Evolutionary conservation across 1,140 invertebrate genomes (phyloP).

Genomic region (Drosophila seguyi): DNA sequence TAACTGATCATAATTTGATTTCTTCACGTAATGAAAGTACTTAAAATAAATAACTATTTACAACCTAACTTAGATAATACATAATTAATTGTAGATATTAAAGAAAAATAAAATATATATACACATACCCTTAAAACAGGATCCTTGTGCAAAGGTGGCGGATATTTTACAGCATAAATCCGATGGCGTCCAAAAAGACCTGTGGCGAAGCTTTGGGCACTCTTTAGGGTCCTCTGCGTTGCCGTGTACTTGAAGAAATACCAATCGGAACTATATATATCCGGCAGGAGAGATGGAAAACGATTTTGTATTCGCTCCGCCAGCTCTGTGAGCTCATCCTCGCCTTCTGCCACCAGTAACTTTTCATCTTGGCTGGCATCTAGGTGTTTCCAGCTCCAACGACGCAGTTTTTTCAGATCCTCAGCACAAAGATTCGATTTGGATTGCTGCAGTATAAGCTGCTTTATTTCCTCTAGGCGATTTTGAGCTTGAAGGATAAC

Average conservation of each 20-base stretch:
- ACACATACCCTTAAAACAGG: slow-evolving; percentile 89
- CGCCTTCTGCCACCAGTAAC: slow-evolving; percentile 88
- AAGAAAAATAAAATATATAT: background rate
- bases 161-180: slow-evolving; percentile 88
- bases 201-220: slow-evolving; percentile 90
- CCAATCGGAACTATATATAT: slow-evolving; percentile 86
- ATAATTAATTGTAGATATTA: too few relatives aligned
- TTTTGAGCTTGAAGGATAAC: slow-evolving; percentile 86
- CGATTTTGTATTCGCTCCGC: slow-evolving; percentile 88
- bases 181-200: slow-evolving; percentile 90
- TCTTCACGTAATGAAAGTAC: background rate
- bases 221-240: slow-evolving; percentile 90
- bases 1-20: background rate
- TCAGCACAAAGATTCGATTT: slow-evolving; percentile 66
- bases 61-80: too few relatives aligned
- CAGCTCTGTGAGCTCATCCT: slow-evolving; percentile 88
- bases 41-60: too few relatives aligned
- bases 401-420: slow-evolving; percentile 85
- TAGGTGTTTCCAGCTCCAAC: slow-evolving; percentile 86
- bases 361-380: slow-evolving; percentile 86
- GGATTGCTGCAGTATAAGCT: slow-evolving; percentile 85
- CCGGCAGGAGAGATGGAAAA: slow-evolving; percentile 87
- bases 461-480: slow-evolving; percentile 85
- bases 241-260: slow-evolving; percentile 91
- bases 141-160: slow-evolving; percentile 88